phyloP scores from a whole-genome alignment of 1,140 invertebrate genomes.

The Drosophila arawakana region DNA sequence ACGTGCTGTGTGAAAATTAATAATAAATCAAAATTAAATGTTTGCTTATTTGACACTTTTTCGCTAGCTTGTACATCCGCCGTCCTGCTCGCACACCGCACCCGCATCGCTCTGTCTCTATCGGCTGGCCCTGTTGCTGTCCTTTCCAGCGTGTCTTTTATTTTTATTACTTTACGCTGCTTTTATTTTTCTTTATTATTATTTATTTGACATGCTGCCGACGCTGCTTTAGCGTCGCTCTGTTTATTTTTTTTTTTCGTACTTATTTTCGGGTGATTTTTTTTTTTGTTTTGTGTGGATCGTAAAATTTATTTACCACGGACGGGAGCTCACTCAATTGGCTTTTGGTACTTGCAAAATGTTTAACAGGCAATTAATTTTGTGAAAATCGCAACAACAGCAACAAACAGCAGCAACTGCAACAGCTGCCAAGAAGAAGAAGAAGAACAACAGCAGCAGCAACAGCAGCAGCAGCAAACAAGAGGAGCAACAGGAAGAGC shows the following conservation, averaged over 20 bases:
- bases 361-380: constrained; percentile 66
- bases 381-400: constrained; percentile 28
- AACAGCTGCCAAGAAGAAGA: constrained; percentile 9
- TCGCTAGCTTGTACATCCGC: constrained; percentile 21
- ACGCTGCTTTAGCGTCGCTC: neutral
- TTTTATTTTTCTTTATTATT: constrained; percentile 70
- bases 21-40: constrained; percentile 83
- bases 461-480: constrained; percentile 7
- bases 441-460: constrained; percentile 5
- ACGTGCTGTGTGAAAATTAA: constrained; percentile 71
- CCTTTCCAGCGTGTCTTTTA: constrained; percentile 35
- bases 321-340: constrained; percentile 34
- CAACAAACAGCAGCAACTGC: constrained; percentile 17
- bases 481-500: neutral
- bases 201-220: constrained; percentile 39
- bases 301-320: constrained; percentile 26
- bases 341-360: constrained; percentile 38
- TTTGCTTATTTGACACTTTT: constrained; percentile 80
- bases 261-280: neutral
- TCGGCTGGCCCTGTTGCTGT: neutral
- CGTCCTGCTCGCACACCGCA: neutral
- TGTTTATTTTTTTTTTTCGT: constrained; percentile 2
- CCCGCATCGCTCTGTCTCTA: neutral
- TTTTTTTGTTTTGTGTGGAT: constrained; percentile 28
- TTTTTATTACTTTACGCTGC: constrained; percentile 71